Conservation (phyloP, 2,113 vertebrate genomes). For the Xyliphius kryptos region DNA sequence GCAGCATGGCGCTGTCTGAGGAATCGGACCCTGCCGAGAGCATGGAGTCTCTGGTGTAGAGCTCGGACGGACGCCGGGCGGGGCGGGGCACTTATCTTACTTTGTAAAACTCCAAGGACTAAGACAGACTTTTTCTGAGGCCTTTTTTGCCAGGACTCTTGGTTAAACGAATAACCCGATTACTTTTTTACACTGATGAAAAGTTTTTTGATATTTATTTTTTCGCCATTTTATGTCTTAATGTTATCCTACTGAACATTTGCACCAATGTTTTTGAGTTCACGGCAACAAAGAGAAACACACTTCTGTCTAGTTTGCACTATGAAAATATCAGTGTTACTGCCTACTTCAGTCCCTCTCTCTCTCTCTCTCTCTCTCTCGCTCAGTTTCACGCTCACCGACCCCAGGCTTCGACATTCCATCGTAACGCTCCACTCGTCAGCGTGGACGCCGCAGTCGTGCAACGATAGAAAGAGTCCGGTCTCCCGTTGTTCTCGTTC, state of each 20-base stretch:
- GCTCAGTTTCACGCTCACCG: background rate
- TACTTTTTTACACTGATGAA: conserved; percentile 99
- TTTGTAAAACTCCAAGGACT: conserved; percentile 89
- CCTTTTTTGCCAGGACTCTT: conserved; percentile 99
- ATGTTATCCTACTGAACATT: conserved; percentile 95
- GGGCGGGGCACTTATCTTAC: conserved; percentile 66
- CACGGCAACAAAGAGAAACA: conserved; percentile 67
- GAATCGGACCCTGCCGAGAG: conserved; percentile 85
- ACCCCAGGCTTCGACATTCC: conserved; percentile 47
- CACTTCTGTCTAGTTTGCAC: conserved; percentile 92
- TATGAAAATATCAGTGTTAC: conserved; percentile 94
- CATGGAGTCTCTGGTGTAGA: conserved; percentile 89
- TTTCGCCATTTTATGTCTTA: conserved; percentile 98
- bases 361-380: conserved; percentile 51
- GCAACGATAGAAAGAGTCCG: conserved; percentile 22
- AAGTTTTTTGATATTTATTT: conserved; percentile 99
- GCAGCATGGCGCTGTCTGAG: conserved; percentile 75
- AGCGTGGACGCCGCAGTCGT: conserved; percentile 39
- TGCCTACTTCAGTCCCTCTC: conserved; percentile 78
- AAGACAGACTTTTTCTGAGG: conserved; percentile 89
- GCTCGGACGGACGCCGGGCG: conserved; percentile 39
- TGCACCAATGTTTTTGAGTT: conserved; percentile 87
- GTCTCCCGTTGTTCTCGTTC: background rate
- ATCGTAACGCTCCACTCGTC: conserved; percentile 32
- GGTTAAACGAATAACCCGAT: conserved; percentile 91